These are phyloP conservation scores for Acromyrmex echinatior DNA, from an alignment of 1,140 invertebrate genomes.

Conservation along the genomic window DNA sequence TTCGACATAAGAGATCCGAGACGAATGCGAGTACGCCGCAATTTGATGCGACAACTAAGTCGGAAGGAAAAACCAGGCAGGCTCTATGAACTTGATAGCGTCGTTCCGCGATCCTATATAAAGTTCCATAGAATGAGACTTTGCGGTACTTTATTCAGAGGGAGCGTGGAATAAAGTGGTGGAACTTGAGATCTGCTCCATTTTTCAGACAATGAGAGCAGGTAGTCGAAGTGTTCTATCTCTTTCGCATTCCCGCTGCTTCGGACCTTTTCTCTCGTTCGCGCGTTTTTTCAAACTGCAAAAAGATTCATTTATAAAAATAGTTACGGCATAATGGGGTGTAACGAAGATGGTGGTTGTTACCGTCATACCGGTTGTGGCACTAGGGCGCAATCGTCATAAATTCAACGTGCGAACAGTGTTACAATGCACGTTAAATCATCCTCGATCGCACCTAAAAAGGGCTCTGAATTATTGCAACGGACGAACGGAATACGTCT, in stretches of 20 bases:
- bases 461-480: constrained; percentile 78
- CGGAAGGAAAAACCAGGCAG: constrained; percentile 31
- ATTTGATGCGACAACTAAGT: constrained; percentile 29
- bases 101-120: constrained; percentile 16
- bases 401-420: constrained; percentile 80
- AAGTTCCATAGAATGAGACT: constrained; percentile 69
- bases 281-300: constrained; percentile 30
- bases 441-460: constrained; percentile 77
- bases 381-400: constrained; percentile 68
- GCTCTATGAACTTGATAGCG: constrained; percentile 13
- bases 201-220: constrained; percentile 77
- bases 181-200: constrained; percentile 80
- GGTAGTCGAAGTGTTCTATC: constrained; percentile 67
- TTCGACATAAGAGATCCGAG: background rate
- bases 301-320: constrained; percentile 75
- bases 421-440: constrained; percentile 81
- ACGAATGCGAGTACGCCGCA: background rate
- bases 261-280: constrained; percentile 41
- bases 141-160: constrained; percentile 77
- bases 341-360: constrained; percentile 73
- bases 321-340: constrained; percentile 77
- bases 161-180: constrained; percentile 77
- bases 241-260: constrained; percentile 26
- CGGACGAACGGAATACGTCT: constrained; percentile 14
- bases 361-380: constrained; percentile 74